A percentile compares a stretch with the other conserved stretches of the same genome.
Conservation (phyloP, 2,113 vertebrate species). For the Oreochromis niloticus region DNA sequence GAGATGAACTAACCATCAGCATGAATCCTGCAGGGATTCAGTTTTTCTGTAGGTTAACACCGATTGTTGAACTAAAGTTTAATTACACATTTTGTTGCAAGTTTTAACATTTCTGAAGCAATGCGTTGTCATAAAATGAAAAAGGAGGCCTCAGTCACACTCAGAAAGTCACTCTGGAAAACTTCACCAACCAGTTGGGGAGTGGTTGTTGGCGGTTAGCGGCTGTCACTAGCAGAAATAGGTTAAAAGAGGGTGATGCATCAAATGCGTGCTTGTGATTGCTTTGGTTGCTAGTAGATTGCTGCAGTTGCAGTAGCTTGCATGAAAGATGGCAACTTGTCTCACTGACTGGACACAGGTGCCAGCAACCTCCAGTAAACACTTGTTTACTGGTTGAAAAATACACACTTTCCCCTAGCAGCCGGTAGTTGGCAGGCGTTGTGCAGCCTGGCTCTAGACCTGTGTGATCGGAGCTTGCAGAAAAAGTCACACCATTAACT, state of each 20-base stretch:
- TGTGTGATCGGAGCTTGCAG: not conserved
- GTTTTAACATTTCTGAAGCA: fast-evolving
- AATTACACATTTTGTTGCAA: not conserved
- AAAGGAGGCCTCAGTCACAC: not conserved
- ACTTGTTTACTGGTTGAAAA: not conserved
- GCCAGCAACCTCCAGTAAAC: not conserved
- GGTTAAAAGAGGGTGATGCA: fast-evolving
- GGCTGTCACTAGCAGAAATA: fast-evolving
- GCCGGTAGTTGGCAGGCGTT: not conserved
- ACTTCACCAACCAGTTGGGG: fast-evolving
- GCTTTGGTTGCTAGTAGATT: not conserved
- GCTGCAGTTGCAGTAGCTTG: fast-evolving
- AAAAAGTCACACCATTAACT: not conserved
- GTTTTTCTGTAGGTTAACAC: not conserved
- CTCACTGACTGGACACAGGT: not conserved
- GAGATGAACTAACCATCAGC: not conserved
- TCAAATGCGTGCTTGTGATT: not conserved
- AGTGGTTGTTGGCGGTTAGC: not conserved
- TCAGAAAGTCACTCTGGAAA: not conserved
- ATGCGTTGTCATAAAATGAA: not conserved
- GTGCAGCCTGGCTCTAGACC: fast-evolving
- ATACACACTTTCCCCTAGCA: not conserved
- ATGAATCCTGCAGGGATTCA: fast-evolving
- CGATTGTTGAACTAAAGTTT: not conserved
- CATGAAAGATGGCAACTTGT: not conserved